phyloP scores from a whole-genome alignment of 2,797 vertebrate species.

The Gymnodraco acuticeps region DNA sequence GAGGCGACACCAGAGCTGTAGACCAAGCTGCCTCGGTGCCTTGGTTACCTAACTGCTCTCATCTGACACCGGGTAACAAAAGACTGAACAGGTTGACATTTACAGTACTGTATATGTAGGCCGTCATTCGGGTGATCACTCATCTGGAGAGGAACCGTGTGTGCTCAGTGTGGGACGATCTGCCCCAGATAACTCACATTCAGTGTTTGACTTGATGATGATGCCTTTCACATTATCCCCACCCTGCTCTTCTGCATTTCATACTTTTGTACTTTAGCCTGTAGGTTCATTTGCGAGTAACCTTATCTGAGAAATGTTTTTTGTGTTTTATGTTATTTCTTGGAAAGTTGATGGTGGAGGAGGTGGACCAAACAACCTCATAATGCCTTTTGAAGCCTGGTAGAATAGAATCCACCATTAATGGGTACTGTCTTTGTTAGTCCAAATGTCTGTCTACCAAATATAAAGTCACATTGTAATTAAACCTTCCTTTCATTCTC shows the following conservation, averaged over 20 bases:
- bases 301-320: not conserved
- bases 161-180: slow-evolving; percentile 15
- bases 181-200: slow-evolving; percentile 23
- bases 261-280: no score
- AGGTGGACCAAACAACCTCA: not conserved
- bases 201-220: slow-evolving; percentile 29
- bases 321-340: not conserved
- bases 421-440: slow-evolving; percentile 5
- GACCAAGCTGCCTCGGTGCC: not conserved
- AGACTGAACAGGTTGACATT: slow-evolving; percentile 30
- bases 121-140: slow-evolving; percentile 31
- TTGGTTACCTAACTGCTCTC: slow-evolving; percentile 43
- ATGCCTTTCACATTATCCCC: slow-evolving; percentile 33
- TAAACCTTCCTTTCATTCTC: slow-evolving; percentile 2
- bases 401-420: not conserved
- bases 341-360: not conserved
- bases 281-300: not conserved
- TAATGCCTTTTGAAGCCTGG: slow-evolving; percentile 9
- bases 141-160: slow-evolving; percentile 20
- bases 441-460: not conserved
- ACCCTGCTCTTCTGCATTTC: not conserved
- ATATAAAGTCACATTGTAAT: slow-evolving; percentile 9
- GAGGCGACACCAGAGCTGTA: slow-evolving; percentile 24
- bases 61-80: slow-evolving; percentile 23
- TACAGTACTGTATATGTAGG: not conserved